Evolutionary conservation across 2,797 vertebrate species (phyloP).

Genomic region (Parotocinclus haroldoi): DNA sequence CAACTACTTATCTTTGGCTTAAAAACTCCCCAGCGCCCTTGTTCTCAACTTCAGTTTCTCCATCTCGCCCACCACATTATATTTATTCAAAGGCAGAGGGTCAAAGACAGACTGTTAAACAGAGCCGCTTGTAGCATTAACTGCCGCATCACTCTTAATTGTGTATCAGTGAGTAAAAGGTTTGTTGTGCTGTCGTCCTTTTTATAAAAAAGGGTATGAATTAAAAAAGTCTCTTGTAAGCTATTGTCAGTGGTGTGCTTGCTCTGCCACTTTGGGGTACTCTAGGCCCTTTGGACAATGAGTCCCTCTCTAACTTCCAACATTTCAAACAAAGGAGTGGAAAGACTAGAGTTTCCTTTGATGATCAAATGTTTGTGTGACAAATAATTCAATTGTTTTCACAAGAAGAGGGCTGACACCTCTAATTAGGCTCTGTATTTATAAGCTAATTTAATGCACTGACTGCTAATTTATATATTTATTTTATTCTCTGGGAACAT

Average conservation of each 20-base stretch:
- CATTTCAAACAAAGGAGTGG: constrained; percentile 66
- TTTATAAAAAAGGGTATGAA: constrained; percentile 77
- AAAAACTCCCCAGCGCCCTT: constrained; percentile 74
- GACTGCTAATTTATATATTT: constrained; percentile 4
- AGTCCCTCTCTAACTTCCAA: constrained; percentile 64
- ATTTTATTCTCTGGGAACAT: neutral
- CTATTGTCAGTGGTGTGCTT: constrained; percentile 72
- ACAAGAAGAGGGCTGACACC: constrained; percentile 50
- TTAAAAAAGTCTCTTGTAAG: constrained; percentile 82
- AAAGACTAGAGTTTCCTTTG: constrained; percentile 66
- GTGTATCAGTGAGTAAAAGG: constrained; percentile 76
- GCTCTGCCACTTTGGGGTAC: constrained; percentile 71
- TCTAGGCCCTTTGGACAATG: constrained; percentile 59
- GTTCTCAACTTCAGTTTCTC: constrained; percentile 52
- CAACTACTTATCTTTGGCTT: constrained; percentile 84
- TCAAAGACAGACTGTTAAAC: constrained; percentile 79
- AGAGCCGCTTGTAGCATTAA: constrained; percentile 79
- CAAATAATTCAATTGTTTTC: constrained; percentile 55
- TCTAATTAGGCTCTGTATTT: constrained; percentile 55
- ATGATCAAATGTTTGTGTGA: constrained; percentile 63
- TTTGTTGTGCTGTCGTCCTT: constrained; percentile 73
- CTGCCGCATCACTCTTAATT: constrained; percentile 81
- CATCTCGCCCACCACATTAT: constrained; percentile 72
- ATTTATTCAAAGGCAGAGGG: constrained; percentile 78
- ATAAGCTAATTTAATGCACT: neutral